Conservation (phyloP, 2,797 vertebrate genomes). For the Erithacus rubecula region DNA sequence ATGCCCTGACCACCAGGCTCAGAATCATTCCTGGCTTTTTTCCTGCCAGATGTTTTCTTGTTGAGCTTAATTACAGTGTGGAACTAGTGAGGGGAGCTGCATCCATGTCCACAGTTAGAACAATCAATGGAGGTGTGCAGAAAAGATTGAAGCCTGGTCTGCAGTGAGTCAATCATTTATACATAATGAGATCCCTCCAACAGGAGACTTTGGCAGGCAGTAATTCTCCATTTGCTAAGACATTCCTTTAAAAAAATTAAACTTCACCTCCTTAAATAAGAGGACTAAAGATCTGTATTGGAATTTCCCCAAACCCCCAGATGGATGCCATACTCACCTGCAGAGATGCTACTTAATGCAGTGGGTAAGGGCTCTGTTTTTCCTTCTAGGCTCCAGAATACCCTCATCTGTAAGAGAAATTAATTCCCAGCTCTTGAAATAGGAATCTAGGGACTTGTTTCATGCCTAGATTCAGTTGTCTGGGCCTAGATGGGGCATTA, state of each 20-base stretch:
- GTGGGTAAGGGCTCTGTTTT: background rate
- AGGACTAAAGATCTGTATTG: background rate
- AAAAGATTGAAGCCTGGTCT: background rate
- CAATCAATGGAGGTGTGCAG: background rate
- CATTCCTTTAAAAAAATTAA: background rate
- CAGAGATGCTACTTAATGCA: background rate
- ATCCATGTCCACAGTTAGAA: background rate
- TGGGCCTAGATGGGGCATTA: background rate
- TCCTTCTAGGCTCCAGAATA: background rate
- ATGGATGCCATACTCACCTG: background rate
- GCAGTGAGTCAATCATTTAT: background rate
- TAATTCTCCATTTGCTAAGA: background rate
- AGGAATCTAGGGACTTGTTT: background rate
- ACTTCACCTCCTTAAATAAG: background rate
- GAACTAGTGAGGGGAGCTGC: background rate
- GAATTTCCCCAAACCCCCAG: background rate
- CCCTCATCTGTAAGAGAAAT: background rate
- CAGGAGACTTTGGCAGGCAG: background rate
- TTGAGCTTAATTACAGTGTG: background rate
- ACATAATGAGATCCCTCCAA: background rate
- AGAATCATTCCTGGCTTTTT: background rate
- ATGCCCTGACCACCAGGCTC: background rate
- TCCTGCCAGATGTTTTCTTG: background rate
- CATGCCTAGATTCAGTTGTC: background rate
- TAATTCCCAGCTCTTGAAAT: background rate